phyloP scores from a whole-genome alignment of 2,113 vertebrate genomes.

The Trochalopteron elliotii region DNA sequence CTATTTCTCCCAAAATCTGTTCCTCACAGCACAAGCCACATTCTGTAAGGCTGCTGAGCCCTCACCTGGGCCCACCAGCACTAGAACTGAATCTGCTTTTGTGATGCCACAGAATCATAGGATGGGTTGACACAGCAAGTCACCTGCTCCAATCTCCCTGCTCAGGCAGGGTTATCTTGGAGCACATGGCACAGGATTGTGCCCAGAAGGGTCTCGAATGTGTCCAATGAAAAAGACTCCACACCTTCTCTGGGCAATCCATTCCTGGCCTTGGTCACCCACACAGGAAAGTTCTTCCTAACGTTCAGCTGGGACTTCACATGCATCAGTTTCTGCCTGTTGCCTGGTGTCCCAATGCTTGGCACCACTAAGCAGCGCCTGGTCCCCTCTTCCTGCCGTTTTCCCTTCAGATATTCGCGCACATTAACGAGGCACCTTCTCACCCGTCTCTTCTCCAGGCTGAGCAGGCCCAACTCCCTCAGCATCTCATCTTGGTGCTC shows the following conservation, averaged over 20 bases:
- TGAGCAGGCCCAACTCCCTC: not conserved
- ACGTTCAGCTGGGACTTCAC: not conserved
- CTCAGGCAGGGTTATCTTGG: not conserved
- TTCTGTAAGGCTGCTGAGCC: not conserved
- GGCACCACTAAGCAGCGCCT: not conserved
- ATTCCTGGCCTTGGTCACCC: not conserved
- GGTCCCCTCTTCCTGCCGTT: not conserved
- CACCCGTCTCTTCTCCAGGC: not conserved
- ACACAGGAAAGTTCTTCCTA: not conserved
- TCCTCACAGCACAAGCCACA: accelerated
- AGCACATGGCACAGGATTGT: not conserved
- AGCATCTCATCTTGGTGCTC: not conserved
- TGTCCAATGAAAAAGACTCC: not conserved
- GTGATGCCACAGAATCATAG: not conserved
- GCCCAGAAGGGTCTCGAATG: not conserved
- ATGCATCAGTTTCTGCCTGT: not conserved
- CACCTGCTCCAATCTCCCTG: not conserved
- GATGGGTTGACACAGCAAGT: not conserved
- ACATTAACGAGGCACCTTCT: too few species aligned
- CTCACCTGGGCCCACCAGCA: not conserved
- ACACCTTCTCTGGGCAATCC: too few species aligned
- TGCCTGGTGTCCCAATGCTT: not conserved
- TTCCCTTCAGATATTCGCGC: not conserved
- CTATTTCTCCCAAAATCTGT: not conserved
- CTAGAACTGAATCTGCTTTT: not conserved